A percentile compares a stretch with the other conserved stretches of the same genome.
Conservation (phyloP, 1,140 invertebrate species). For the Drosophila virilis region DNA sequence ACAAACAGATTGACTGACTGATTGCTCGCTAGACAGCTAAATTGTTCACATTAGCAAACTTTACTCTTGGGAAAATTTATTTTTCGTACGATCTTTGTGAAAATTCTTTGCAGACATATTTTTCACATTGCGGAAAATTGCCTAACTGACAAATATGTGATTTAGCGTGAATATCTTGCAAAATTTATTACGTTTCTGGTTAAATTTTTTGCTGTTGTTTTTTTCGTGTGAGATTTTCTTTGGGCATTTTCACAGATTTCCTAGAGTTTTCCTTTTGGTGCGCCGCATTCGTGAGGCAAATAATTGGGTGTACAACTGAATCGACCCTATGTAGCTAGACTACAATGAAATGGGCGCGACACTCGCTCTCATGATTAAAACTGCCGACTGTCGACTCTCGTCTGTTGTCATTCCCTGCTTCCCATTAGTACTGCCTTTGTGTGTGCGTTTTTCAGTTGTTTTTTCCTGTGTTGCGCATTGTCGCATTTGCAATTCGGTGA, state of each 20-base stretch:
- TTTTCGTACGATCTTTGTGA: too few relatives aligned
- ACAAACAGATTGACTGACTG: too few relatives aligned
- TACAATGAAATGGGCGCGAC: conserved; percentile 19
- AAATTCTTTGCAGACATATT: too few relatives aligned
- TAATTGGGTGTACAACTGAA: neutral
- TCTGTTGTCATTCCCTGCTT: conserved; percentile 3
- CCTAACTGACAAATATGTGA: too few relatives aligned
- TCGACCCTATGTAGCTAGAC: neutral
- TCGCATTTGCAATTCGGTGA: conserved; percentile 66
- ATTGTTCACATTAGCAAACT: too few relatives aligned
- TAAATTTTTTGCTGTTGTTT: neutral
- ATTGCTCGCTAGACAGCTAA: too few relatives aligned
- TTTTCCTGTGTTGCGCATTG: conserved; percentile 13
- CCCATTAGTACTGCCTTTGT: neutral
- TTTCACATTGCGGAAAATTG: too few relatives aligned
- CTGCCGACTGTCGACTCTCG: neutral
- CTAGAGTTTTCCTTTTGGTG: too few relatives aligned
- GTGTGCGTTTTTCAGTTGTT: neutral
- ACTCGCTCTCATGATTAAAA: conserved; percentile 19
- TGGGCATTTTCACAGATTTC: neutral
- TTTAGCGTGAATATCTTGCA: too few relatives aligned
- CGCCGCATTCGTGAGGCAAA: neutral
- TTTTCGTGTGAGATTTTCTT: neutral
- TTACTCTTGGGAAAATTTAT: too few relatives aligned
- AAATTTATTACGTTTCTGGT: neutral